These are phyloP conservation scores for Trachops cirrhosus DNA, from an alignment of 2,797 vertebrate species.

Conservation along the genomic window DNA sequence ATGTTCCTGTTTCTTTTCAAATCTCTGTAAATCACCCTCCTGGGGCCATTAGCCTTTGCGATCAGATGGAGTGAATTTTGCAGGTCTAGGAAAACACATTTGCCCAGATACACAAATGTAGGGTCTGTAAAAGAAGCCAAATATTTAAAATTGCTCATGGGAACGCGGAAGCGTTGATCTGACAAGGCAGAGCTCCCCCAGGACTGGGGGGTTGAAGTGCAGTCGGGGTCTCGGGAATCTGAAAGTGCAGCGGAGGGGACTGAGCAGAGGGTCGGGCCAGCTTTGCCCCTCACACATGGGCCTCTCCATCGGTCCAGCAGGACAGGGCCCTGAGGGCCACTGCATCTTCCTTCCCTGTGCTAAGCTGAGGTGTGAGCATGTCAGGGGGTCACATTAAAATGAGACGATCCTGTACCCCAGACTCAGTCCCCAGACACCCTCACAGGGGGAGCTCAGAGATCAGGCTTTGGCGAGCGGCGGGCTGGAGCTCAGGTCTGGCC, in stretches of 20 bases:
- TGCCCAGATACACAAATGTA: accelerated
- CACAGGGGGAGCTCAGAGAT: accelerated
- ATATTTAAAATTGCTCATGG: not conserved
- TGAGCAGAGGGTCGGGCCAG: not conserved
- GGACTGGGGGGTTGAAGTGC: accelerated
- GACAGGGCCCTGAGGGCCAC: accelerated
- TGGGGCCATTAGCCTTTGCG: slow-evolving; percentile 19
- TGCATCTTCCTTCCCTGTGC: not conserved
- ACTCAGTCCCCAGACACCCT: no score
- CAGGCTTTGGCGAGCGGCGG: not conserved
- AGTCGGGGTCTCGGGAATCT: accelerated
- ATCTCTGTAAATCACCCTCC: slow-evolving; percentile 57
- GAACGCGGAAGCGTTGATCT: accelerated
- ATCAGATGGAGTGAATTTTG: not conserved
- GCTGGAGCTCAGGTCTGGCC: accelerated
- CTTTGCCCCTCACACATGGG: accelerated
- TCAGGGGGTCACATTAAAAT: accelerated
- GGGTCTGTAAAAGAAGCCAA: not conserved
- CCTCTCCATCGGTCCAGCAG: accelerated
- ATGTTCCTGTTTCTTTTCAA: slow-evolving; percentile 59
- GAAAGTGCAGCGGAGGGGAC: accelerated
- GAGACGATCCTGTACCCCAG: accelerated
- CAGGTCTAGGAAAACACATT: not conserved
- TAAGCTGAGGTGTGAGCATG: no score
- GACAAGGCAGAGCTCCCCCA: not conserved